Evolutionary conservation across 2,888 invertebrate genomes (phyloP), one percentile per base, ranked within the genome.

Genomic region (Orchesella flavescens): DNA sequence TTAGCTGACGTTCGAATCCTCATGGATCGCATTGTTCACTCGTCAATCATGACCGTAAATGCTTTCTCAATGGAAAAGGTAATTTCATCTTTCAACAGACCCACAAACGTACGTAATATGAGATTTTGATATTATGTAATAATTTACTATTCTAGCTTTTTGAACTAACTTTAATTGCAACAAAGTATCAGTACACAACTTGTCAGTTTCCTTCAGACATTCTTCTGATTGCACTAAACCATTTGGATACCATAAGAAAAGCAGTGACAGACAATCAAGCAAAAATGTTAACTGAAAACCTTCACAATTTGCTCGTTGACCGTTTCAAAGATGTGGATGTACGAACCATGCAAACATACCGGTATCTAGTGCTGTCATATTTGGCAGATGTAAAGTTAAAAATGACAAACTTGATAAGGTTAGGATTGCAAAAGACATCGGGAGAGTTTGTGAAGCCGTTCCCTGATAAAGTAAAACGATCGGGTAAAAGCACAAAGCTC

Each of bases 111-210:
- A 23, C 12, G 9, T 69, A 43, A n/a, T 9, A 23, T 34, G 34
- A 34, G 34, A 34, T 34, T 34, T 34, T 34, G 34, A 34, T 7
- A 4, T 7, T 34, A 4, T 34, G 3, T 34, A 68, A 59, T 9
- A 3, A 0, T 49, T 49, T 73, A n/a, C 17, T 43, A 65, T 79
- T 71, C 85, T 88, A 92, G 91, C 89, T 93, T 53, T 93, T 92
- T 89, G 92, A 93, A 88, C 89, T 93, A 89, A 93, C 93, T 91
- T 91, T 91, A 61, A 93, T 93, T 92, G 91, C 92, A 1, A 91
- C 92, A 88, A 93, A 93, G 89, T 92, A 92, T 88, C 92, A 92
- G 87, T 88, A 84, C 81, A 85, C 85, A 9, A 81, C 86, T 3
- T 87, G 87, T 61, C 85, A 85, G 43, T 80, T 83, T 77, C 86